Evolutionary conservation across 2,888 invertebrate species (phyloP).

Genomic region (Melipona beecheii): DNA sequence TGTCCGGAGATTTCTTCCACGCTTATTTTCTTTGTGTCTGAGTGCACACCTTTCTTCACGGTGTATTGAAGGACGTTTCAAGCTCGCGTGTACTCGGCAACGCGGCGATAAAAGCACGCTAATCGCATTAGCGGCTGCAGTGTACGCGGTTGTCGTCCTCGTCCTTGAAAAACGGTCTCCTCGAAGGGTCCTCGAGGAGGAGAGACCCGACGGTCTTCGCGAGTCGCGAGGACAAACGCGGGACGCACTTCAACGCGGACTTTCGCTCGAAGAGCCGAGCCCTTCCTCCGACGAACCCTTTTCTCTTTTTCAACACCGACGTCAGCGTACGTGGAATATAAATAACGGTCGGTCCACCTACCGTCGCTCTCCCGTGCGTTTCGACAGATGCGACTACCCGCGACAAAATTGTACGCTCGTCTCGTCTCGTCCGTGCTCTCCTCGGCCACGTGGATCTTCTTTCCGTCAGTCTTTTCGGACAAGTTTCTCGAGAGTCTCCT

Average conservation of each 20-base stretch:
- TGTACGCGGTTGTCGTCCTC: conserved; percentile 60
- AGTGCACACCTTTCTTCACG: conserved; percentile 20
- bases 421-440: conserved; percentile 3
- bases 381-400: conserved; percentile 18
- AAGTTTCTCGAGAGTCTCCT: no score
- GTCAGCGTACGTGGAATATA: conserved; percentile 57
- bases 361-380: no score
- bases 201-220: conserved; percentile 36
- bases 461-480: background rate
- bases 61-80: conserved; percentile 18
- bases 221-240: conserved; percentile 19
- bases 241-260: conserved; percentile 9
- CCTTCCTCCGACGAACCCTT: conserved; percentile 20
- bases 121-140: conserved; percentile 75
- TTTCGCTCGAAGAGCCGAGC: background rate
- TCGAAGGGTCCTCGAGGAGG: conserved; percentile 44
- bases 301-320: conserved; percentile 30
- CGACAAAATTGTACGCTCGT: background rate
- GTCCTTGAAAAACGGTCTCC: conserved; percentile 55
- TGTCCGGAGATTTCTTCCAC: background rate
- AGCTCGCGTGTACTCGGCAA: conserved; percentile 12
- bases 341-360: conserved; percentile 65
- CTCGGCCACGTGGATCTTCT: conserved; percentile 37
- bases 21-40: conserved; percentile 48
- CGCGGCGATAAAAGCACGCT: conserved; percentile 73